Evolutionary conservation across 2,888 invertebrate species (phyloP).

Genomic region (Cryptus armator): DNA sequence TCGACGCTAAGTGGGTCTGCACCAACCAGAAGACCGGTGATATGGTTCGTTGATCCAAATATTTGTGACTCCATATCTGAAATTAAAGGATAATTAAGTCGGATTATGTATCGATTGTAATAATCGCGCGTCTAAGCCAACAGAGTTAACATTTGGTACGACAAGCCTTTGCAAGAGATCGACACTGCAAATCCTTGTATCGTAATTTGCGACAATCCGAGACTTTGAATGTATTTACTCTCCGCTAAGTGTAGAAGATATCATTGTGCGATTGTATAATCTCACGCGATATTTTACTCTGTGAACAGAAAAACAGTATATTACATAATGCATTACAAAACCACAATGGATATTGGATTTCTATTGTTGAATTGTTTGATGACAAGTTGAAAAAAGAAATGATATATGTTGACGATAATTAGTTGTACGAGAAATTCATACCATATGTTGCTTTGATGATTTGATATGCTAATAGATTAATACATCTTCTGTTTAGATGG

Average conservation of each 20-base stretch:
- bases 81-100: too few relatives aligned
- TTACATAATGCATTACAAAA: not conserved
- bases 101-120: too few relatives aligned
- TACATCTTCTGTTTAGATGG: slow-evolving; percentile 65
- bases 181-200: too few relatives aligned
- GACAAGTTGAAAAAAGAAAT: not conserved
- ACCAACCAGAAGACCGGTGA: slow-evolving; percentile 69
- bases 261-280: too few relatives aligned
- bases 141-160: too few relatives aligned
- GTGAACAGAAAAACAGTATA: not conserved
- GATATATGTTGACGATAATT: not conserved
- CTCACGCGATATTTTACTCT: not conserved
- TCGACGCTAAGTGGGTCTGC: slow-evolving; percentile 75
- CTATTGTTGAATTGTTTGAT: too few relatives aligned
- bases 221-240: too few relatives aligned
- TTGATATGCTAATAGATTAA: not conserved
- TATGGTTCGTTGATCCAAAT: slow-evolving; percentile 67
- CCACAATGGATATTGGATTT: too few relatives aligned
- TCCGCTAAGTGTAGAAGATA: too few relatives aligned
- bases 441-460: not conserved
- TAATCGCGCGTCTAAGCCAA: too few relatives aligned
- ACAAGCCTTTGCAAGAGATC: not conserved
- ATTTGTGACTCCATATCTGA: too few relatives aligned
- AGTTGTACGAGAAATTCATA: not conserved
- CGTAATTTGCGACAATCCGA: too few relatives aligned